Base-by-base conservation (phyloP, 2,888 invertebrate species). In the Maniola hyperantus region DNA sequence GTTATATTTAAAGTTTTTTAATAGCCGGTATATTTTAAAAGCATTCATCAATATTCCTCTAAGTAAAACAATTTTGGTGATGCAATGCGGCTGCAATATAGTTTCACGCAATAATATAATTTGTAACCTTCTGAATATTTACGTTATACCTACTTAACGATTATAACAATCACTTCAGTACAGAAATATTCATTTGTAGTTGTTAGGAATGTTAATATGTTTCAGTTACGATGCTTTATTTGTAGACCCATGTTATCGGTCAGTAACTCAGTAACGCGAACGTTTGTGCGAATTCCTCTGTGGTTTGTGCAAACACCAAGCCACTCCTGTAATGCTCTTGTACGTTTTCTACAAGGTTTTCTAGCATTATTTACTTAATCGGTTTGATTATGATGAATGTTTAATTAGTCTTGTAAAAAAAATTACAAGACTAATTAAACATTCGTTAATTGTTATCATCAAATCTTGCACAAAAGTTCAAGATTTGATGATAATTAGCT, bases 271-370 rank as follows among this genome's bases (percentile, higher is more conserved):
- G n/a, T 54, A 18, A 57, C n/a, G n/a, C n/a, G n/a, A n/a, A n/a
- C 65, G 64, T 65, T 68, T 68, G 50, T 62, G 63, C 64, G 66
- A 70, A 70, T n/a, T n/a, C n/a, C n/a, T n/a, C n/a, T n/a, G n/a
- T n/a, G n/a, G n/a, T n/a, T n/a, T n/a, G 50, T 62, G 63, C 64
- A 68, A 70, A 70, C 68, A 64, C 48, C 34, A 50, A 64, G 58
- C 71, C 70, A 55, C 70, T 66, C 68, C 70, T 64, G 53, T n/a
- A n/a, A n/a, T n/a, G n/a, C n/a, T n/a, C n/a, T n/a, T n/a, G n/a
- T 62, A 46, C 44, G 54, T 68, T 63, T 18, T 8, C 61, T 61
- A 51, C n/a, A 59, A 46, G 39, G 54, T 68, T 63, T 18, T 8
- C 61, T 61, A 51, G 58, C 63, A 50, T 54, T 15, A 34, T 34